These are phyloP conservation scores for Phyllotis vaccarum DNA, from an alignment of 2,797 vertebrate species.

Conservation along the genomic window DNA sequence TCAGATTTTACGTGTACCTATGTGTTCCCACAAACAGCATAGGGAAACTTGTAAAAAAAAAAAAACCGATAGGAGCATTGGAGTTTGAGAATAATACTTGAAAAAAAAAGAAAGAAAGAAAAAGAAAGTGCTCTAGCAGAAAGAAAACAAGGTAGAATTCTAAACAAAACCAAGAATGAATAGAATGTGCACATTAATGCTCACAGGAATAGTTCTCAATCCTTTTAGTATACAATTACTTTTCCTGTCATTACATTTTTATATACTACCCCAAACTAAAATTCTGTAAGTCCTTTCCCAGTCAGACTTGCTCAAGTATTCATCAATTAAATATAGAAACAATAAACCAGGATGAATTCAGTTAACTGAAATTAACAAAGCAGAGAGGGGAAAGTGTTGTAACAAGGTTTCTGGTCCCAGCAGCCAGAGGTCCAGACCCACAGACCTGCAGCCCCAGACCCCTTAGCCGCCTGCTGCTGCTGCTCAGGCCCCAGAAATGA, in stretches of 20 bases:
- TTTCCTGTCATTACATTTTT: conserved; percentile 29
- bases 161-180: conserved; percentile 33
- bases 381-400: too few relatives aligned
- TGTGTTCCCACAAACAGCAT: neutral
- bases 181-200: neutral
- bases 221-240: neutral
- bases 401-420: too few relatives aligned
- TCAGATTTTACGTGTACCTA: neutral
- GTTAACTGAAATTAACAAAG: conserved; percentile 5
- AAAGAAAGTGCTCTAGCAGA: neutral
- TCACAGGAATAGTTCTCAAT: neutral
- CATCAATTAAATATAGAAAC: neutral
- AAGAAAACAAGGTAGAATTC: neutral
- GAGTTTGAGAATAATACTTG: neutral
- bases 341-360: conserved; percentile 29
- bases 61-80: neutral
- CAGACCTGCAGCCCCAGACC: too few relatives aligned
- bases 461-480: too few relatives aligned
- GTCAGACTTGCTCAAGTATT: neutral
- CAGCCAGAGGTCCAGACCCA: too few relatives aligned
- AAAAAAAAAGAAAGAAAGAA: neutral
- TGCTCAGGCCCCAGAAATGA: too few relatives aligned
- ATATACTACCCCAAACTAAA: neutral
- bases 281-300: neutral
- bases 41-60: neutral